These are phyloP conservation scores for Phyto melanocephala DNA, from an alignment of 2,888 invertebrate species.

Conservation along the genomic window DNA sequence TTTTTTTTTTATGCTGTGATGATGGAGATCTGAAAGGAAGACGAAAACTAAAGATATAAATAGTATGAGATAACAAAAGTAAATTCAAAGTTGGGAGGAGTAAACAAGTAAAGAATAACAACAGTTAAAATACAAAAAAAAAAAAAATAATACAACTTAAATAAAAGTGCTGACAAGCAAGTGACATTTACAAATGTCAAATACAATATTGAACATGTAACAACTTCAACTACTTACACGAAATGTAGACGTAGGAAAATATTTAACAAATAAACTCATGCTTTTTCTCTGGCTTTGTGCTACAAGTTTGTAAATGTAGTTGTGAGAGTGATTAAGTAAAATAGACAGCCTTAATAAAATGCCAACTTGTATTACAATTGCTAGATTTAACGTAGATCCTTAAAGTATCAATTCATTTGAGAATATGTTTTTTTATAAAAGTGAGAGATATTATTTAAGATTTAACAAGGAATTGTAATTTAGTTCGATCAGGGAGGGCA, in stretches of 20 bases:
- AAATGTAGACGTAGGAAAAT: slow-evolving; percentile 32
- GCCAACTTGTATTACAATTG: slow-evolving; percentile 35
- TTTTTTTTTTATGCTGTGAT: background rate
- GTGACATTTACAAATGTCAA: slow-evolving; percentile 69
- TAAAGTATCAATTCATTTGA: slow-evolving; percentile 26
- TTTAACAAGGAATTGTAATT: background rate
- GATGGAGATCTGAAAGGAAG: slow-evolving; percentile 31
- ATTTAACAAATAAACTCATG: background rate
- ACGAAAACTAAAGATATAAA: slow-evolving; percentile 8
- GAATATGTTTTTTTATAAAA: background rate
- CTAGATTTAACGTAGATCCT: background rate
- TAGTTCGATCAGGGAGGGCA: background rate
- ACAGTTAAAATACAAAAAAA: slow-evolving; percentile 8
- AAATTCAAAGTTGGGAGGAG: background rate
- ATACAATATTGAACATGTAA: slow-evolving; percentile 68
- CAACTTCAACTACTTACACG: slow-evolving; percentile 57
- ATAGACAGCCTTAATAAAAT: slow-evolving; percentile 56
- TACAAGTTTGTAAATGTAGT: background rate
- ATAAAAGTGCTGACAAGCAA: slow-evolving; percentile 68
- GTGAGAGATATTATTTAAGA: background rate
- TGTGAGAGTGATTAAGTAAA: slow-evolving; percentile 2
- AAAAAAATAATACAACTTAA: slow-evolving; percentile 48
- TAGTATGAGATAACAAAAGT: slow-evolving; percentile 13
- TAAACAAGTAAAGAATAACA: slow-evolving; percentile 9
- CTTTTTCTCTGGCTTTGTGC: background rate